These are phyloP conservation scores for Pelodytes ibericus DNA, from an alignment of 2,797 vertebrate genomes.

Conservation along the genomic window DNA sequence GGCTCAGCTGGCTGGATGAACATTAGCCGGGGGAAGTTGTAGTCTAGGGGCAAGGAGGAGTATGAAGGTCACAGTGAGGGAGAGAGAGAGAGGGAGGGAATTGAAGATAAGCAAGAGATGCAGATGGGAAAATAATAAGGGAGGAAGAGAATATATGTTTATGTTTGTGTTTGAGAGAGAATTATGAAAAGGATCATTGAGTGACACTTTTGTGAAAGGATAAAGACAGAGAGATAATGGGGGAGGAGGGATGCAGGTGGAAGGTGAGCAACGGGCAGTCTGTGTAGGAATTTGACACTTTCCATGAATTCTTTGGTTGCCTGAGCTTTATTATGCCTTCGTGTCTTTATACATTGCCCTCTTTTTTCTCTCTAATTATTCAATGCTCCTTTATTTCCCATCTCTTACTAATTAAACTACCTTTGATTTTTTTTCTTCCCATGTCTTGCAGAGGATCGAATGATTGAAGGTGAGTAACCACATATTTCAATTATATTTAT, in stretches of 20 bases:
- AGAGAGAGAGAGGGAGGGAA: background rate
- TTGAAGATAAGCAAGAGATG: conserved; percentile 3
- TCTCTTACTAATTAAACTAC: background rate
- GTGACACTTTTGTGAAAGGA: background rate
- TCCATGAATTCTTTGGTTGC: background rate
- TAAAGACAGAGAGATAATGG: background rate
- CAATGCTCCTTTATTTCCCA: background rate
- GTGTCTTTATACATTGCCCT: background rate
- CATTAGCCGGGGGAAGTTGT: conserved; percentile 25
- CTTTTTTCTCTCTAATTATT: background rate
- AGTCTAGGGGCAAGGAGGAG: conserved; percentile 29
- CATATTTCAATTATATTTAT: conserved; percentile 35
- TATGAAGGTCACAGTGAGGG: conserved; percentile 4
- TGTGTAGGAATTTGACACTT: background rate
- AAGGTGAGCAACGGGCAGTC: background rate
- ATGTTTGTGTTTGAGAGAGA: background rate
- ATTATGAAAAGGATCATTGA: background rate
- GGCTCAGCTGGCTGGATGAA: conserved; percentile 43
- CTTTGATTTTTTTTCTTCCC: conserved; percentile 4
- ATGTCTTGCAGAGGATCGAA: conserved; percentile 40
- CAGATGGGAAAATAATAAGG: background rate
- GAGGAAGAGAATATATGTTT: background rate
- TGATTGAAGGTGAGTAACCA: conserved; percentile 53
- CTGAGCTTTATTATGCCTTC: background rate
- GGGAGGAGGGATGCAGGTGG: background rate